Evolutionary conservation across 2,888 invertebrate genomes (phyloP), one percentile per base, ranked within the genome.

Genomic region (Himalopsyche anomala): DNA sequence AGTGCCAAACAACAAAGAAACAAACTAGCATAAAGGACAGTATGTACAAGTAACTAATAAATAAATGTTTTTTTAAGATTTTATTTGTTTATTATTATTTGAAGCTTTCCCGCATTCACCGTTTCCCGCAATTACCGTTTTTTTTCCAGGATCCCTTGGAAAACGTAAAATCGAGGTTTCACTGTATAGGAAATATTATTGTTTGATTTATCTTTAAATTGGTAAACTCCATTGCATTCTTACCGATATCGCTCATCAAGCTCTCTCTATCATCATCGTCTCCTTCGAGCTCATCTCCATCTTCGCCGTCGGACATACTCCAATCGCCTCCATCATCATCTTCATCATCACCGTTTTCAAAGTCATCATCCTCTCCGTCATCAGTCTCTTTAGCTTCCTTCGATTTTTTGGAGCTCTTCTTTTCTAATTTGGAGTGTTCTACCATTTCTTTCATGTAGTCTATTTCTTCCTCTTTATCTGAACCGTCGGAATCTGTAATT

Each of bases 391-490:
- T 87, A 5, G 69, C 42, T 55, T 86, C 92, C 89, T 88, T 91
- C 90, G 85, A 91, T 87, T 88, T 92, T 91, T 4, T 88, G 42
- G 86, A 89, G 19, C 17, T 69, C 56, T 88, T 88, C n/a, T 74
- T 74, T 4, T 86, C 85, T 4, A 55, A 5, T 86, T 90, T 90
- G 51, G 90, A 90, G 17, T 91, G 92, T 15, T 92, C 94, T 19
- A 93, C 95, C 89, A 96, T 92, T 87, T 96, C 96, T 4, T 94
- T 94, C 89, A 96, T 91, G 89, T 92, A 96, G 90, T 97, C 96
- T 0, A 96, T 90, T 80, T 95, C 95, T 62, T 94, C 92, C 74
- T 91, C 92, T 82, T 94, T 93, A 88, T 93, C 94, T 85, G 93
- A 93, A 89, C 94, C 93, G 84, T 93, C 93, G 83, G 87, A 86